These are phyloP conservation scores for Mesodorylaimus sp. DNA, from an alignment of 2,888 invertebrate genomes.

Conservation along the genomic window DNA sequence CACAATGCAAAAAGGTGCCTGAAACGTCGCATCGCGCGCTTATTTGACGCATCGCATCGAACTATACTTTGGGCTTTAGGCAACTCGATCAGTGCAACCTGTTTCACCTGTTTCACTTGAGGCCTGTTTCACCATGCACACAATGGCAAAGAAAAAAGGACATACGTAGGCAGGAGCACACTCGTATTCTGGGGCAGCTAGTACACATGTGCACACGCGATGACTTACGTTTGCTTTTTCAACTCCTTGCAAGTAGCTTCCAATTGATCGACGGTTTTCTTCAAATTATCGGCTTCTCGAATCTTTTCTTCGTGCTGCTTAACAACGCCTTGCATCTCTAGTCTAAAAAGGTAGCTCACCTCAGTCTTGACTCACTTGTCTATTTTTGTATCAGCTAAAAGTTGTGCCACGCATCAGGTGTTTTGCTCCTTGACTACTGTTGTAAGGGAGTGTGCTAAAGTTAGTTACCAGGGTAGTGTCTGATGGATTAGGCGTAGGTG, in stretches of 20 bases:
- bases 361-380: background rate
- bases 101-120: no score
- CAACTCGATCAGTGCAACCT: no score
- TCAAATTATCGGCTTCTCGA: constrained; percentile 27
- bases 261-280: constrained; percentile 25
- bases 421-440: no score
- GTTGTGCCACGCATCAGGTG: background rate
- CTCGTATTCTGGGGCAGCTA: background rate
- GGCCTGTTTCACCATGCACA: no score
- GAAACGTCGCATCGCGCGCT: no score
- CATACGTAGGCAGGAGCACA: background rate
- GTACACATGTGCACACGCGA: background rate
- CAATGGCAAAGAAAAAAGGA: background rate
- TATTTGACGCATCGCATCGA: no score
- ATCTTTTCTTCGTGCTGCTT: constrained; percentile 30
- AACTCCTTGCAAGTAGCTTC: constrained; percentile 30
- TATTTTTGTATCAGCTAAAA: background rate
- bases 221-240: constrained; percentile 29
- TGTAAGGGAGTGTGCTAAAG: no score
- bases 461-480: no score
- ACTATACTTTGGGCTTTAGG: no score
- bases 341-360: constrained; percentile 12
- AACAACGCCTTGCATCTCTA: constrained; percentile 29
- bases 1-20: no score
- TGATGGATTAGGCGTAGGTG: no score